Evolutionary conservation across 1,140 invertebrate species (phyloP).

Genomic region (Planococcus citri): DNA sequence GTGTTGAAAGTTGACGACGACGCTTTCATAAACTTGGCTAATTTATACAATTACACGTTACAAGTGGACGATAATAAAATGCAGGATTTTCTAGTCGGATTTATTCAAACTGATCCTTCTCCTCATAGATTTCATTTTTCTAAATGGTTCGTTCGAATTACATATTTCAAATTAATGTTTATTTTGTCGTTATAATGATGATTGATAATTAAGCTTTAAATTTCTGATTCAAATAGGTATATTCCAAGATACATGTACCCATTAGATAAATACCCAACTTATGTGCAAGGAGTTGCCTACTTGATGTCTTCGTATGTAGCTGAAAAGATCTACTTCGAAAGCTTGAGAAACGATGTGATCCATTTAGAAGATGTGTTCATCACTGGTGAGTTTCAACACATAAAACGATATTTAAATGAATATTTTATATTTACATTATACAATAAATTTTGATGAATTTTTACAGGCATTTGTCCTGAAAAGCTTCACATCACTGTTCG

Average conservation of each 20-base stretch:
- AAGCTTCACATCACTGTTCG: background rate
- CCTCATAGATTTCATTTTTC: background rate
- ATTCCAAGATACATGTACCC: slow-evolving; percentile 62
- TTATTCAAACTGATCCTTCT: background rate
- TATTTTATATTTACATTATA: too few species aligned
- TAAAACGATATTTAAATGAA: too few species aligned
- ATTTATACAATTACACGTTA: slow-evolving; percentile 21
- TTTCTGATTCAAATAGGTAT: background rate
- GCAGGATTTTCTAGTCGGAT: background rate
- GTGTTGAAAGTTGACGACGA: slow-evolving; percentile 76
- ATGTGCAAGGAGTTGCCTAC: slow-evolving; percentile 73
- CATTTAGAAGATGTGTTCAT: slow-evolving; percentile 78
- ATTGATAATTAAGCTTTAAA: too few species aligned
- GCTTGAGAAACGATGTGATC: slow-evolving; percentile 53
- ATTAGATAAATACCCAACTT: slow-evolving; percentile 59
- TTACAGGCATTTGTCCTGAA: background rate
- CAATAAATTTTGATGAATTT: too few species aligned
- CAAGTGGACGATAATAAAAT: background rate
- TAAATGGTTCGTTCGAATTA: too few species aligned
- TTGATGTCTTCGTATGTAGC: slow-evolving; percentile 57
- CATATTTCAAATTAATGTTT: too few species aligned
- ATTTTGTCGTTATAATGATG: too few species aligned
- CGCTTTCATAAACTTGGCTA: slow-evolving; percentile 61
- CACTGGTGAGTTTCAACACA: slow-evolving; percentile 43
- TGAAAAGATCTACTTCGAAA: slow-evolving; percentile 49